Evolutionary conservation across 2,113 vertebrate genomes (phyloP).

Genomic region (Crotalus horridus): DNA sequence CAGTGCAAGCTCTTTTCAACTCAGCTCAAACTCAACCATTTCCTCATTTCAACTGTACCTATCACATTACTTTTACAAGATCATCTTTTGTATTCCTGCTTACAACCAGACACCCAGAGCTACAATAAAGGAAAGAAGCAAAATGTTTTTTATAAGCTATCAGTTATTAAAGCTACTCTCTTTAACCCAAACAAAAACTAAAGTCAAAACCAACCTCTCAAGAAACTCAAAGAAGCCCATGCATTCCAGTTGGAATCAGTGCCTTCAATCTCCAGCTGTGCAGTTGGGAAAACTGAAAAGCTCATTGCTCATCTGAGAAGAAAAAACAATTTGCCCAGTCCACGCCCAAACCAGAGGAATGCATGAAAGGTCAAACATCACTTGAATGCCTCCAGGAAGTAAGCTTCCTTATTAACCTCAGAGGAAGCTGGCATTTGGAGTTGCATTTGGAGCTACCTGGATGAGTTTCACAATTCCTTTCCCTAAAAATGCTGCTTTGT

Average conservation of each 20-base stretch:
- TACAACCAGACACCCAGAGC: background rate
- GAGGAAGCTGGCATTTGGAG: background rate
- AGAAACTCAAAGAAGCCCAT: background rate
- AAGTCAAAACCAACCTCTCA: background rate
- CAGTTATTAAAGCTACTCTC: background rate
- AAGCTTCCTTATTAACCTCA: conserved; percentile 4
- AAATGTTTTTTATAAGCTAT: background rate
- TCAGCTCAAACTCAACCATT: background rate
- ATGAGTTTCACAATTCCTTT: background rate
- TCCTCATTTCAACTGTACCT: background rate
- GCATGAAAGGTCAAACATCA: conserved; percentile 7
- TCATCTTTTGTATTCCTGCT: background rate
- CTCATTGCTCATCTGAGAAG: background rate
- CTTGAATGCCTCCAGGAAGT: background rate
- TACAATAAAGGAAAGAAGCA: background rate
- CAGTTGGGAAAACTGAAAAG: conserved; percentile 1
- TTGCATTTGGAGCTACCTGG: background rate
- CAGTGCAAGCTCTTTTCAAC: background rate
- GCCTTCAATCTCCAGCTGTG: background rate
- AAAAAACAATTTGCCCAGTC: conserved; percentile 12
- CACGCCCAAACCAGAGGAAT: conserved; percentile 21
- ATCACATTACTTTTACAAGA: background rate
- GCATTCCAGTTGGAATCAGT: background rate
- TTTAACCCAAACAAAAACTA: background rate
- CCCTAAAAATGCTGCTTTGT: background rate